Conservation (phyloP, 2,113 vertebrate genomes). For the Burhinus bistriatus region DNA sequence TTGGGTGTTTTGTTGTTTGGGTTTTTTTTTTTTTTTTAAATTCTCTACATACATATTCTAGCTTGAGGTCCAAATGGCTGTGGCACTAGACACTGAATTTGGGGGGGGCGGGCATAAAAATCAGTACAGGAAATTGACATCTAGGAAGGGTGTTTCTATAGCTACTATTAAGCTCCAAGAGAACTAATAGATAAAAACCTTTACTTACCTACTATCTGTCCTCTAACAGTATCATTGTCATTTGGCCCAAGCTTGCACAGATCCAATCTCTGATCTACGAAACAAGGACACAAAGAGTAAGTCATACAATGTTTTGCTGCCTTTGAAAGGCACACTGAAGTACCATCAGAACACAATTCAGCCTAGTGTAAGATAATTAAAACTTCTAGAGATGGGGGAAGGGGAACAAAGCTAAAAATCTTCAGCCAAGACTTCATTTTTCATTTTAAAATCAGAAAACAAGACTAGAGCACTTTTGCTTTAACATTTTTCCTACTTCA, state of each 20-base stretch:
- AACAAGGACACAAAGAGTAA: neutral
- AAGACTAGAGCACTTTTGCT: neutral
- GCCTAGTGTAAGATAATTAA: neutral
- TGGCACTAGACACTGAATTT: neutral
- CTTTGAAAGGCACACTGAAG: neutral
- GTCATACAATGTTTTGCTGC: neutral
- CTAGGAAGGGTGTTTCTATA: neutral
- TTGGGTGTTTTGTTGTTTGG: neutral
- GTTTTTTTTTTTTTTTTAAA: neutral
- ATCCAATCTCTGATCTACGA: slow-evolving; percentile 92
- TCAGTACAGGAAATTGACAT: neutral
- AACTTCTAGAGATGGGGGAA: neutral
- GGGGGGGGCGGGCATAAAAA: neutral
- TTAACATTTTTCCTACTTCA: neutral
- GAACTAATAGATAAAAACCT: neutral
- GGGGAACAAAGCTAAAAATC: neutral
- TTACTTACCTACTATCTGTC: slow-evolving; percentile 94
- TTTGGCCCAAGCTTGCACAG: slow-evolving; percentile 94
- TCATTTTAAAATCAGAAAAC: neutral
- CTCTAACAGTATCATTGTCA: slow-evolving; percentile 95
- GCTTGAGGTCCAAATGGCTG: neutral
- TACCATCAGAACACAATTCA: neutral
- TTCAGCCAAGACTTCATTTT: neutral
- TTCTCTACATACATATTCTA: neutral
- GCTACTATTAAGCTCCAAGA: neutral